Evolutionary conservation across 1,140 invertebrate genomes (phyloP), one percentile per base, ranked within the genome.

Genomic region (Trachymyrmex septentrionalis): DNA sequence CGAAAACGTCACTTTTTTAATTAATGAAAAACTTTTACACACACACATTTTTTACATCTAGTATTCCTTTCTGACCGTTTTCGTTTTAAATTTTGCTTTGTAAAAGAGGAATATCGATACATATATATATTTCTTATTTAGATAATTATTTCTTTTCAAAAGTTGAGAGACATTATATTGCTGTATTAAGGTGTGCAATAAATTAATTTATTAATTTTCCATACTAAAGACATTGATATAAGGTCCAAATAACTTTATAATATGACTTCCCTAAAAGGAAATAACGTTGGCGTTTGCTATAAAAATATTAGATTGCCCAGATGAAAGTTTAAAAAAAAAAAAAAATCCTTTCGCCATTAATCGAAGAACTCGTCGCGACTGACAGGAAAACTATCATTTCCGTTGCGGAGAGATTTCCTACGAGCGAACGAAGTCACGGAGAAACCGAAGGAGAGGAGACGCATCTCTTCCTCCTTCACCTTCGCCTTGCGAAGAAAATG

Each of bases 391-490:
- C 55, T 30, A 55, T 19, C 19, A 48, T 82, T 73, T 75, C 57
- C 34, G 9, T 50, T 44, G 66, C 34, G 67, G 19, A 82, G 34
- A 21, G 53, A 59, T 81, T 64, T 72, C 16, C 66, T n/a, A 48
- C 53, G 80, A 48, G 24, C 80, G 69, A 73, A 75, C 24, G 69
- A 61, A 84, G 80, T 84, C 69, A 63, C 67, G 67, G 24, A 30
- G 63, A 34, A 44, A n/a, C 30, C 63, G n/a, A 53, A 27, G 34
- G 50, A 44, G 66, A 59, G 4, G 48, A 84, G 57, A 82, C 67
- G 14, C 21, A 55, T 21, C 44, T 76, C 14, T 19, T 21, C 5
- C 69, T 61, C 16, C 14, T 50, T 3, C 30, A 19, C 34, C 34
- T 44, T 7, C 21, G 21, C 16, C 67, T 14, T 7, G 48, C 27